phyloP scores from a whole-genome alignment of 2,888 invertebrate genomes.

The Apeira syringaria region DNA sequence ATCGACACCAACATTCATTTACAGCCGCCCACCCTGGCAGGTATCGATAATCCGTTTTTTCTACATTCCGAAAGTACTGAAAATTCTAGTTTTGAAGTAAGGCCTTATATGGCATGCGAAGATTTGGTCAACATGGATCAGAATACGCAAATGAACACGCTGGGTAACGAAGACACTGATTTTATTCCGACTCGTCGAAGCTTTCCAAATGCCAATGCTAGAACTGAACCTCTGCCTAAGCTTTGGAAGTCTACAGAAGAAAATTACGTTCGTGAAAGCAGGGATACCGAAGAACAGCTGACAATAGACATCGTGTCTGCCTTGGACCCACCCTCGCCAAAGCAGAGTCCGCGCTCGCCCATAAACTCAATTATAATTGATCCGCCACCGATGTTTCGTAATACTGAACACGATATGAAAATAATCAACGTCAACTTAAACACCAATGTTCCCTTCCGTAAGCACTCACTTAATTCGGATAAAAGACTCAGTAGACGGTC shows the following conservation, averaged over 20 bases:
- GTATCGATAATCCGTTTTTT: constrained; percentile 34
- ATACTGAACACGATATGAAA: constrained; percentile 67
- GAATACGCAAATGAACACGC: constrained; percentile 77
- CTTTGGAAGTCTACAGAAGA: constrained; percentile 76
- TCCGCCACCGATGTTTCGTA: constrained; percentile 86
- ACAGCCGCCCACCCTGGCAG: constrained; percentile 31
- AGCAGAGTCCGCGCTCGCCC: constrained; percentile 45
- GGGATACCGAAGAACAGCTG: constrained; percentile 38
- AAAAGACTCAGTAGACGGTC: constrained; percentile 79
- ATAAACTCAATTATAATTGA: constrained; percentile 71
- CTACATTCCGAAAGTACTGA: constrained; percentile 86
- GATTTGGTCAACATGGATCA: constrained; percentile 87
- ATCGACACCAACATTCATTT: constrained; percentile 29
- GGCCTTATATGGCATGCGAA: constrained; percentile 86
- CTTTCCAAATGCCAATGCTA: constrained; percentile 86
- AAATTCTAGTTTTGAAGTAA: constrained; percentile 82
- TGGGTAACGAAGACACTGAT: constrained; percentile 59
- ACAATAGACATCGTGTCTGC: constrained; percentile 54
- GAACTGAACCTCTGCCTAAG: constrained; percentile 57
- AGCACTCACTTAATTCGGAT: constrained; percentile 85
- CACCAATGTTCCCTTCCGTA: constrained; percentile 69
- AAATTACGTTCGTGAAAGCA: constrained; percentile 47
- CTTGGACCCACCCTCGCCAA: constrained; percentile 72
- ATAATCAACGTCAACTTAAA: constrained; percentile 71
- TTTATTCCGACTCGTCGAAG: constrained; percentile 83